Percentiles rank a stretch among this genome's conserved stretches.
Evolutionary conservation across 2,113 vertebrate genomes (phyloP).

Genomic region (Lethenteron reissneri): DNA sequence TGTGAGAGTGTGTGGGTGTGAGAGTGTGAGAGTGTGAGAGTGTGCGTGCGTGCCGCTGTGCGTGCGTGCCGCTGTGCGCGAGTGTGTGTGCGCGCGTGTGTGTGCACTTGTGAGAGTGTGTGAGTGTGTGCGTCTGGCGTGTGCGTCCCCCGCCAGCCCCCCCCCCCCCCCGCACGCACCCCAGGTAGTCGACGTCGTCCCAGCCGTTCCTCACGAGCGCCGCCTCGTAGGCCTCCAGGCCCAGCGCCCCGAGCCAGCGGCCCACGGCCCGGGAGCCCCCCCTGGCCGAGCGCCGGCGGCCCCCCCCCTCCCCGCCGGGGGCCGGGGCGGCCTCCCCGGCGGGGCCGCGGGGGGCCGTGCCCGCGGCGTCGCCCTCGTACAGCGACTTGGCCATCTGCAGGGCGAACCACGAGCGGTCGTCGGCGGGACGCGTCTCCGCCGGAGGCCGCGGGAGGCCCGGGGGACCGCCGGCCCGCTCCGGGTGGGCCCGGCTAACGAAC

Average conservation of each 20-base stretch:
- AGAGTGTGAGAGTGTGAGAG: neutral
- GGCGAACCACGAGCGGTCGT: conserved; percentile 78
- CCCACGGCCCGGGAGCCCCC: conserved; percentile 32
- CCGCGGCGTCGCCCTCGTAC: conserved; percentile 50
- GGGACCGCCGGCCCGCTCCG: conserved; percentile 18
- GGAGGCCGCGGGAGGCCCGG: conserved; percentile 8
- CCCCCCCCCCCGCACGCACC: conserved; percentile 20
- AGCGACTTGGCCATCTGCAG: conserved; percentile 67
- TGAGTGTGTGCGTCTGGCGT: neutral
- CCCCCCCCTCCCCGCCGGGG: conserved; percentile 16
- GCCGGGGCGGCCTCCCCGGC: conserved; percentile 6
- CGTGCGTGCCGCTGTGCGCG: no score
- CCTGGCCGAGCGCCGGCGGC: conserved; percentile 14
- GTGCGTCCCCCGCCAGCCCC: neutral
- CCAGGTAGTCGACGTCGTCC: conserved; percentile 90
- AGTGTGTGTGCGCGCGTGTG: neutral
- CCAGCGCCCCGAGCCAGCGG: conserved; percentile 57
- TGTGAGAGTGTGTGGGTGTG: neutral
- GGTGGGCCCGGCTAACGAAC: conserved; percentile 18
- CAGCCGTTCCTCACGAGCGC: conserved; percentile 79
- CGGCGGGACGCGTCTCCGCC: conserved; percentile 18
- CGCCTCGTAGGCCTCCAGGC: conserved; percentile 62
- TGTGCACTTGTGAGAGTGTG: neutral
- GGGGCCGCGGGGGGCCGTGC: neutral
- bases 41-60: no score